A percentile compares a stretch with the other conserved stretches of the same genome.
These are phyloP conservation scores for Scaptomyza tumidula DNA, from an alignment of 2,888 invertebrate genomes.

Conservation along the genomic window DNA sequence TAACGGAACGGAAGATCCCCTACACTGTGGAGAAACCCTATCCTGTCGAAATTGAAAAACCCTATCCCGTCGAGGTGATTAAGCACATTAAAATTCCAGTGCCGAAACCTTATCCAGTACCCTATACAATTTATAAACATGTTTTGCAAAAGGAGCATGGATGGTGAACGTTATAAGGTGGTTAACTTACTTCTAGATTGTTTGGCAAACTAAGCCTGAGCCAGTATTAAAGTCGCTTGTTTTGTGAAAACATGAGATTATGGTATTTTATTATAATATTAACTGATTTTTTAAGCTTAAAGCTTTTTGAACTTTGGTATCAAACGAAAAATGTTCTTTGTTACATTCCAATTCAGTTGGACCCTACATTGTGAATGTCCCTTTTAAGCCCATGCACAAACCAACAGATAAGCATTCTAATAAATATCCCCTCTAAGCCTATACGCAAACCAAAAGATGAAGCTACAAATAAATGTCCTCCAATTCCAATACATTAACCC, in stretches of 20 bases:
- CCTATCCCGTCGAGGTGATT: conserved; percentile 90
- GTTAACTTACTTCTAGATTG: background rate
- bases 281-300: background rate
- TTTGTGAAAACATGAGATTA: background rate
- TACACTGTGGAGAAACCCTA: conserved; percentile 90
- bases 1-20: conserved; percentile 90
- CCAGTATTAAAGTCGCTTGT: conserved; percentile 51
- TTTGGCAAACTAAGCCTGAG: conserved; percentile 8
- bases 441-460: background rate
- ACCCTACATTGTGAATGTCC: background rate
- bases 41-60: conserved; percentile 89
- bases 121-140: conserved; percentile 90
- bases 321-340: too few species aligned
- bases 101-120: conserved; percentile 90
- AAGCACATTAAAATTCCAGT: conserved; percentile 90
- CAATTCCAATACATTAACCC: conserved; percentile 27
- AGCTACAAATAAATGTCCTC: background rate
- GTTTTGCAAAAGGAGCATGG: conserved; percentile 86
- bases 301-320: background rate
- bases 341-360: background rate
- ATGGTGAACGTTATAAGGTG: conserved; percentile 61
- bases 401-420: background rate
- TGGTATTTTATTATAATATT: background rate
- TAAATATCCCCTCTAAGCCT: conserved; percentile 5
- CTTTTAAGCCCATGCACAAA: background rate